Evolutionary conservation across 2,113 vertebrate genomes (phyloP).

Genomic region (Pelusios castaneus): DNA sequence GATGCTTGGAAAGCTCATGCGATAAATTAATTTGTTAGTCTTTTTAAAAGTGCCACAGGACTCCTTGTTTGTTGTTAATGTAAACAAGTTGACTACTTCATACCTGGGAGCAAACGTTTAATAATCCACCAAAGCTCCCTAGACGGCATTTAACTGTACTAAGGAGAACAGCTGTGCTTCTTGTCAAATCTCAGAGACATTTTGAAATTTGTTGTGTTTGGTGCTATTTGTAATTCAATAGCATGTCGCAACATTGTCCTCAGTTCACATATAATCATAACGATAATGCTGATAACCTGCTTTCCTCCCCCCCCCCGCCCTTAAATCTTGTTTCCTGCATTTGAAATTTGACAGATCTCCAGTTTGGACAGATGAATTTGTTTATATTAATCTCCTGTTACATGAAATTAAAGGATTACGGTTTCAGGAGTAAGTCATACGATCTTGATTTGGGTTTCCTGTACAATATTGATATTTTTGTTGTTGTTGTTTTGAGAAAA

Average conservation of each 20-base stretch:
- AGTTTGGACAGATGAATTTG: conserved; percentile 56
- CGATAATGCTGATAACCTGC: conserved; percentile 63
- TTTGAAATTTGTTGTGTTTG: conserved; percentile 65
- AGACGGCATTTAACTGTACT: not conserved
- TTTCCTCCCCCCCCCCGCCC: not conserved
- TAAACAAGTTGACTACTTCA: conserved; percentile 30
- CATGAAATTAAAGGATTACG: conserved; percentile 16
- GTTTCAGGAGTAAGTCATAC: conserved; percentile 10
- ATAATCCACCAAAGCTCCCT: not conserved
- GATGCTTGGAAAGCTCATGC: no score
- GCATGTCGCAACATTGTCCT: conserved; percentile 63
- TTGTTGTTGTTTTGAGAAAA: not conserved
- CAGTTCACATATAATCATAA: conserved; percentile 45
- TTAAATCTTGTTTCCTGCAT: conserved; percentile 58
- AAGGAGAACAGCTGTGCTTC: conserved; percentile 42
- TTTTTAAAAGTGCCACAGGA: no score
- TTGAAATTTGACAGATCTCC: conserved; percentile 64
- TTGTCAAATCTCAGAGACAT: conserved; percentile 40
- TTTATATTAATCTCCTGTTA: conserved; percentile 66
- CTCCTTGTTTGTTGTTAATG: no score
- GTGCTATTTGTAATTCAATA: conserved; percentile 60
- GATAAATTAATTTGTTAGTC: no score
- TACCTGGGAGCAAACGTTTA: conserved; percentile 16
- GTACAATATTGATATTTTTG: not conserved
- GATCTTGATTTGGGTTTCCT: not conserved